phyloP scores from a whole-genome alignment of 2,888 invertebrate genomes.

The Ophraella communa region DNA sequence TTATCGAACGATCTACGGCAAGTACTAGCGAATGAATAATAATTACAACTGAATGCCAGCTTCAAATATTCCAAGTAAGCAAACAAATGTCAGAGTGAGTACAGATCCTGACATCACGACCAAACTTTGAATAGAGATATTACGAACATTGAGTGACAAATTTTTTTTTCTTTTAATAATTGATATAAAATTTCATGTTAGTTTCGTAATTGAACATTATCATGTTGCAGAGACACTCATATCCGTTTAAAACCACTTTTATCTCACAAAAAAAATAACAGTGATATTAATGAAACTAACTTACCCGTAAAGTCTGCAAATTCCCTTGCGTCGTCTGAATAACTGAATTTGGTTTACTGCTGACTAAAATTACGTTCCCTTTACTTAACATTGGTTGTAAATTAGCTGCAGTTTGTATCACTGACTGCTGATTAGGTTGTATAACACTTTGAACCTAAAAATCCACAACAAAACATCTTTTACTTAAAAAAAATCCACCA shows the following conservation, averaged over 20 bases:
- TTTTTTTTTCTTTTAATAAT: too few species aligned
- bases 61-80: too few species aligned
- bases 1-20: too few species aligned
- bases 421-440: slow-evolving; percentile 94
- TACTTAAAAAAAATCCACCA: too few species aligned
- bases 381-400: slow-evolving; percentile 84
- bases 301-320: slow-evolving; percentile 72
- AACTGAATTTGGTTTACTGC: slow-evolving; percentile 89
- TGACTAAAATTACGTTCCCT: slow-evolving; percentile 87
- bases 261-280: not conserved
- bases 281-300: slow-evolving; percentile 27
- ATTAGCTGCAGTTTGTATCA: slow-evolving; percentile 91
- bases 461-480: slow-evolving; percentile 17
- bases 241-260: not conserved
- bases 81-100: too few species aligned
- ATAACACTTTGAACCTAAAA: slow-evolving; percentile 91
- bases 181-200: too few species aligned
- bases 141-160: too few species aligned
- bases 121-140: too few species aligned
- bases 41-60: too few species aligned
- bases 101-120: too few species aligned
- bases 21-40: too few species aligned
- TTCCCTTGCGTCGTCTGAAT: slow-evolving; percentile 91
- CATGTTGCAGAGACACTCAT: not conserved
- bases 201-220: not conserved